Base-by-base conservation (phyloP, 1,140 invertebrate species). In the Pseudomyrmex cubaensis region DNA sequence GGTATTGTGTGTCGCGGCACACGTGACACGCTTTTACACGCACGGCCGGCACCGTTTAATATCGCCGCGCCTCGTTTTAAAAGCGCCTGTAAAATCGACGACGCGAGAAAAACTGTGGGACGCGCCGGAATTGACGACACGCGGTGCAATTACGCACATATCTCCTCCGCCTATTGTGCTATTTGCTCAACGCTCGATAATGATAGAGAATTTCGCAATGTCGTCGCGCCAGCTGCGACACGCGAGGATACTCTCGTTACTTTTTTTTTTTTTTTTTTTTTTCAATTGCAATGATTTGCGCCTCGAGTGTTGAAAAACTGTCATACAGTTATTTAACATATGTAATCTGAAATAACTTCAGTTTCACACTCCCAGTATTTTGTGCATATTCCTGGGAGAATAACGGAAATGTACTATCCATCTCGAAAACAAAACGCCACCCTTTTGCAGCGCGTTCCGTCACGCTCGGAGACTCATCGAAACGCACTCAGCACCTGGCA, bases 401-500 rank as follows among this genome's bases (percentile, higher is more conserved):
- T 3, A 57, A 48, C 25, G 20, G 64, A 78, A 70, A 50, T 59
- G 5, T 82, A 88, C 84, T 85, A 76, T 75, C 62, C 77, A 72
- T 77, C 57, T 74, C 66, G 59, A 85, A 88, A 88, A 88, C 84
- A 70, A 61, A n/a, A n/a, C 54, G 46, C 54, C 67, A 88, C 61
- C 87, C 86, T 87, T 82, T 75, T 13, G 10, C 44, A 48, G 9
- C 57, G 78, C 62, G 87, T 89, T 87, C 77, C 84, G 85, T 87
- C 88, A 90, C 85, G 86, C 86, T 80, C 74, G 59, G 66, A 62
- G 83, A 83, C 78, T 77, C 87, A 90, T 90, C 90, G 85, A 82
- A 89, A 35, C 35, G 35, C 75, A 88, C 91, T 84, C 91, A 92
- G 84, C 91, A 92, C 90, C 90, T 92, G 91, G 90, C 87, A 91